These are phyloP conservation scores for Agrochola lychnidis DNA, from an alignment of 2,888 invertebrate species.

Conservation along the genomic window DNA sequence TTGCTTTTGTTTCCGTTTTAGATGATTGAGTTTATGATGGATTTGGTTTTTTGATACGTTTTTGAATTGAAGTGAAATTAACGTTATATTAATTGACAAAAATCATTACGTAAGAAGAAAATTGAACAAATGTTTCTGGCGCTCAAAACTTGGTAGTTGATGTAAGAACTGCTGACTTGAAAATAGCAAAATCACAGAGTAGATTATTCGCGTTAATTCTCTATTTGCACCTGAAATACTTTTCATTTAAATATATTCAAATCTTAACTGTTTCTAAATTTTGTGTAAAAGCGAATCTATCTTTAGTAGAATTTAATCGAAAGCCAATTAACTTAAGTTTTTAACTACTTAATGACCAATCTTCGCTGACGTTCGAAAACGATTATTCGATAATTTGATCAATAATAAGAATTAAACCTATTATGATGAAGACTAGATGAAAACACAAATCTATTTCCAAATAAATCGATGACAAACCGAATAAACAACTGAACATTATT, in stretches of 20 bases:
- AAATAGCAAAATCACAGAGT: neutral
- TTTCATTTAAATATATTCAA: neutral
- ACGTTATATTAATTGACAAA: neutral
- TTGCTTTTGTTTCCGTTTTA: neutral
- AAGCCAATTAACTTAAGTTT: neutral
- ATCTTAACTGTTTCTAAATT: neutral
- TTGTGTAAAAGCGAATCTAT: neutral
- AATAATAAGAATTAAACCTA: neutral
- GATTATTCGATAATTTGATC: neutral
- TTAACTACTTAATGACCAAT: neutral
- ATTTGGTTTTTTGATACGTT: neutral
- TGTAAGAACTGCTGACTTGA: neutral
- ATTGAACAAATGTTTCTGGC: neutral
- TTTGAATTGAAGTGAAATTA: neutral
- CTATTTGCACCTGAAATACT: too few relatives aligned
- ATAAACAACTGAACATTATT: constrained; percentile 6
- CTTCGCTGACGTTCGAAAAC: neutral
- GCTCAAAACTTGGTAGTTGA: neutral
- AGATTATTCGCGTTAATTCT: neutral
- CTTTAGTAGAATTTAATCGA: neutral
- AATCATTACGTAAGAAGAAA: neutral
- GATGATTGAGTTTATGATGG: neutral
- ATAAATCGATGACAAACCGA: constrained; percentile 17
- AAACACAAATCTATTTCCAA: neutral
- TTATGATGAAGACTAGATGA: neutral